Evolutionary conservation across 1,140 invertebrate species (phyloP), one percentile per base, ranked within the genome.

Genomic region (Phthorimaea operculella): DNA sequence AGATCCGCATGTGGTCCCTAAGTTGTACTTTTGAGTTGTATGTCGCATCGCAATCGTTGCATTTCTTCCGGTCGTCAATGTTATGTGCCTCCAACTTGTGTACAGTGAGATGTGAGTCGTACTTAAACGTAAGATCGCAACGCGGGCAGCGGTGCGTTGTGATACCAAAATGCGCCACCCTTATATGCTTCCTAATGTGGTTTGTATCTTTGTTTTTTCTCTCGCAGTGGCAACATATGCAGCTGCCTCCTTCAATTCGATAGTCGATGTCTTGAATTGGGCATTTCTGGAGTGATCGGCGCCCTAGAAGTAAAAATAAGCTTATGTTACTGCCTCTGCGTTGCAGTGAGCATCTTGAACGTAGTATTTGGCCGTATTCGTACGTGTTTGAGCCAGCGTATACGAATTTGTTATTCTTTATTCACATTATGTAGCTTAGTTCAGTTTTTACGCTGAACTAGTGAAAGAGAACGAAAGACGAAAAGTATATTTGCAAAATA

Each of bases 11-110:
- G 17, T 83, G 79, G 21, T 75, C 79, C 0, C 64, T 51, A 0
- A 83, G 47, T 33, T 75, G 73, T 0, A 72, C 51, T 47, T 68
- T 70, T 0, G 71, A 69, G 48, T 83, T 83, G 52, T 82, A 83
- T 0, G 50, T 59, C 2, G 67, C 67, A n/a, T 76, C 76, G 58
- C 80, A 83, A 0, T 77, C 80, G 36, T 78, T 73, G 28, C 80
- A 84, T 12, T 79, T 65, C 52, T 68, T 68, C 5, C 79, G 62
- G 0, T 80, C 74, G 28, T 83, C 80, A 0, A 82, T 61, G 9
- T 70, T 64, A 18, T 84, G 81, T 0, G 53, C 68, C 8, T 78
- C 50, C 0, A 78, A 50, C 16, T 84, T 84, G 63, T 84, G 81
- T 0, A 71, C 53, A 0, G 75, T 79, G 1, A 75, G 64, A 2